A percentile compares a stretch with the other conserved stretches of the same genome.
Conservation (phyloP, 2,797 vertebrate genomes). For the Myotis pilosus region DNA sequence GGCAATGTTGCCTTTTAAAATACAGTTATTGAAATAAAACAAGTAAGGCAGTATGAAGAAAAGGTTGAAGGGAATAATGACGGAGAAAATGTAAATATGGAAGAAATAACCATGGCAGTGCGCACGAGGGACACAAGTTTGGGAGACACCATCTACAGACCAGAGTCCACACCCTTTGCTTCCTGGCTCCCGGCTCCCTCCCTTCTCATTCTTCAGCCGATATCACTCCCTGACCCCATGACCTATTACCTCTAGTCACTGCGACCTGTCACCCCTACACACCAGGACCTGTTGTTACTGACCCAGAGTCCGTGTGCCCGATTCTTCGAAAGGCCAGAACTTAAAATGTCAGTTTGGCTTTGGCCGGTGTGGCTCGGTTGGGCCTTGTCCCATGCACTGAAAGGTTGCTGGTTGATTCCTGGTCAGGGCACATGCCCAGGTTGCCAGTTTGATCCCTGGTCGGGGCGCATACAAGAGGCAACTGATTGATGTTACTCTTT, state of each 20-base stretch:
- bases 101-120: not conserved
- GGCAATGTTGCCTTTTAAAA: not conserved
- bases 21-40: not conserved
- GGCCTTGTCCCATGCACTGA: not conserved
- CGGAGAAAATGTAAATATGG: not conserved
- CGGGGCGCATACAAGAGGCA: not conserved
- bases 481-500: not conserved
- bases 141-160: not conserved
- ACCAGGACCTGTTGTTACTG: not conserved
- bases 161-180: not conserved
- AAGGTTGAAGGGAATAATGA: not conserved
- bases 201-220: not conserved
- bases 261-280: not conserved
- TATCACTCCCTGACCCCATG: not conserved
- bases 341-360: not conserved
- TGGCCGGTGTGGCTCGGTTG: not conserved
- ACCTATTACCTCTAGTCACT: not conserved
- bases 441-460: not conserved
- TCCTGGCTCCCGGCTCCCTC: not conserved
- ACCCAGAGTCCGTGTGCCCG: not conserved
- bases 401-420: not conserved
- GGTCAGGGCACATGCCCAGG: not conserved
- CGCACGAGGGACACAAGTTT: accelerated
- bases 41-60: not conserved
- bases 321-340: not conserved